Conservation (phyloP, 2,888 invertebrate genomes). For the Callimorpha dominula region DNA sequence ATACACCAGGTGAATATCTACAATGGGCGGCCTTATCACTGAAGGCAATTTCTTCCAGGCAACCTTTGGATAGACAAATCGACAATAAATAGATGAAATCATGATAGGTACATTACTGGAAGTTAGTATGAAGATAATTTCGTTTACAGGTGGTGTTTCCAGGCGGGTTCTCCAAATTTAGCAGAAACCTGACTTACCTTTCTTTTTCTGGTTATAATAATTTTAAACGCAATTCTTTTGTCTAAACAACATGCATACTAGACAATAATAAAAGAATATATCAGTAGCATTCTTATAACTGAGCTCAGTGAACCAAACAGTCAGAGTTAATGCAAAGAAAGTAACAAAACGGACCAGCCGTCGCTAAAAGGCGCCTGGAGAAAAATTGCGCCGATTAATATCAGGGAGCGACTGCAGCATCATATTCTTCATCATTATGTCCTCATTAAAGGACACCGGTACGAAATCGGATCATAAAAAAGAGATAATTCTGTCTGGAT, state of each 20-base stretch:
- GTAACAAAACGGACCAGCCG: slow-evolving; percentile 56
- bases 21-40: too few species aligned
- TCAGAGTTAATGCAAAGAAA: slow-evolving; percentile 36
- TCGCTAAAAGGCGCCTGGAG: slow-evolving; percentile 47
- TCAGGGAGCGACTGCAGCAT: slow-evolving; percentile 63
- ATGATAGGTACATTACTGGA: too few species aligned
- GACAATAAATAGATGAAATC: too few species aligned
- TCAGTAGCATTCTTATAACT: slow-evolving; percentile 8
- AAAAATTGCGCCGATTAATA: slow-evolving; percentile 73
- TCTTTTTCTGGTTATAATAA: background rate
- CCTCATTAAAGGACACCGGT: slow-evolving; percentile 73
- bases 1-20: too few species aligned
- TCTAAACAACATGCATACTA: background rate
- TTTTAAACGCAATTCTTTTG: background rate
- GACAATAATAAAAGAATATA: slow-evolving; percentile 14
- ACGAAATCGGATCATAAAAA: slow-evolving; percentile 63
- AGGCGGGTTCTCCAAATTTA: background rate
- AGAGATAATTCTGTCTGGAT: slow-evolving; percentile 47
- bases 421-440: slow-evolving; percentile 83
- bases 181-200: background rate
- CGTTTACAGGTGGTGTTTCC: background rate
- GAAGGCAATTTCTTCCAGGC: too few species aligned
- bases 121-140: too few species aligned
- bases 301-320: slow-evolving; percentile 26
- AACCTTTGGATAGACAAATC: too few species aligned